These are phyloP conservation scores for Folsomia manolachei DNA, from an alignment of 2,888 invertebrate genomes.

Conservation along the genomic window DNA sequence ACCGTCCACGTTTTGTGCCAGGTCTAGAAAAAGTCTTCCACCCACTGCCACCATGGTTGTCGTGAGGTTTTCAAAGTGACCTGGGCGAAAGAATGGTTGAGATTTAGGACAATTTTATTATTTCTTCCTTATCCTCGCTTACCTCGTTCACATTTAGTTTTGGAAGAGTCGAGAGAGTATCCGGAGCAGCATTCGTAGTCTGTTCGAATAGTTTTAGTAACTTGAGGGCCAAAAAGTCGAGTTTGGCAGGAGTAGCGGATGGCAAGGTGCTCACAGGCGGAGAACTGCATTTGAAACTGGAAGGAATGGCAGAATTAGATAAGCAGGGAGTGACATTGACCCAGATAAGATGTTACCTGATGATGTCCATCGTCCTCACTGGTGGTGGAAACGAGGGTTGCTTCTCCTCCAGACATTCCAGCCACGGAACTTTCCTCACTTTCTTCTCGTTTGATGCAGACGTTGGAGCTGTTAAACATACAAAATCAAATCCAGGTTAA, in stretches of 20 bases:
- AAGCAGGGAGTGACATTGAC: slow-evolving; percentile 16
- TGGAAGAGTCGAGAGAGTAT: slow-evolving; percentile 57
- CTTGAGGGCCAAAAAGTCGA: slow-evolving; percentile 55
- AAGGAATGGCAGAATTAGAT: slow-evolving; percentile 32
- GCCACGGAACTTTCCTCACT: slow-evolving; percentile 1
- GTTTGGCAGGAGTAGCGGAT: slow-evolving; percentile 60
- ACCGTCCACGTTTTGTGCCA: too few species aligned
- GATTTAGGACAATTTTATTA: too few species aligned
- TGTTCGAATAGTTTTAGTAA: slow-evolving; percentile 63
- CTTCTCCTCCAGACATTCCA: slow-evolving; percentile 36
- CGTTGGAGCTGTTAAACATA: slow-evolving; percentile 57
- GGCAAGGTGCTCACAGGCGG: slow-evolving; percentile 57
- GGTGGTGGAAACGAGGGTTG: slow-evolving; percentile 28
- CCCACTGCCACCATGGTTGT: background rate
- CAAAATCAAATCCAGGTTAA: background rate
- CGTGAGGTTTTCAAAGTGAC: too few species aligned
- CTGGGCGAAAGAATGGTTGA: background rate
- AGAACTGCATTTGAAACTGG: slow-evolving; percentile 53
- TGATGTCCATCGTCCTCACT: slow-evolving; percentile 7
- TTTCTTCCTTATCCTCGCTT: slow-evolving; percentile 32
- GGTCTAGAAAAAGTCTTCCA: background rate
- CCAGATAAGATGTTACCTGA: background rate
- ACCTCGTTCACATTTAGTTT: slow-evolving; percentile 57
- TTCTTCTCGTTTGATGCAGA: slow-evolving; percentile 64
- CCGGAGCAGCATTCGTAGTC: slow-evolving; percentile 70